Evolutionary conservation across 2,888 invertebrate genomes (phyloP).

Genomic region (Blastobasis lacticolella): DNA sequence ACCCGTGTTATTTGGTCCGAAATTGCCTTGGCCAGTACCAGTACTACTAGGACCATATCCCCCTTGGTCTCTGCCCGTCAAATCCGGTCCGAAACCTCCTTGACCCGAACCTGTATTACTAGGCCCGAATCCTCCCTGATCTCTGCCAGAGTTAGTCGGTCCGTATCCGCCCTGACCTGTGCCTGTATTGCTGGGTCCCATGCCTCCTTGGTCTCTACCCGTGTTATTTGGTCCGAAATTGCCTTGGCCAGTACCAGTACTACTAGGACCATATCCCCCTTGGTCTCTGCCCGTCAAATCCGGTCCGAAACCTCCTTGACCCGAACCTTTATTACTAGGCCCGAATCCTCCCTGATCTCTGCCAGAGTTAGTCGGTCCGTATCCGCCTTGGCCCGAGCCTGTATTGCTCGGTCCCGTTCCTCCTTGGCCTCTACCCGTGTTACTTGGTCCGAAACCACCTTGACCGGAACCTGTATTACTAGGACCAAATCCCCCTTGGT

Average conservation of each 20-base stretch:
- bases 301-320: not conserved
- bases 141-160: not conserved
- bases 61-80: not conserved
- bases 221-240: too few species aligned
- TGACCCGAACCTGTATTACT: too few species aligned
- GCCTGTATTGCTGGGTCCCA: conserved; percentile 20
- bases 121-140: not conserved
- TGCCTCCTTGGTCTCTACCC: too few species aligned
- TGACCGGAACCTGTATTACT: not conserved
- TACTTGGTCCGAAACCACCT: not conserved
- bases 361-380: too few species aligned
- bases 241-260: not conserved
- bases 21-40: not conserved
- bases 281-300: not conserved
- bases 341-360: conserved; percentile 12
- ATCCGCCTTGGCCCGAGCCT: not conserved
- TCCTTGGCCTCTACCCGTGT: not conserved
- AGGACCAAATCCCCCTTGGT: not conserved
- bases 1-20: not conserved
- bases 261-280: not conserved
- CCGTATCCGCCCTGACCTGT: not conserved
- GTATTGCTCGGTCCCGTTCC: not conserved
- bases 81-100: too few species aligned
- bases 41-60: not conserved
- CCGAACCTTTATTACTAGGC: conserved; percentile 12